phyloP scores from a whole-genome alignment of 2,888 invertebrate species.

The Drosophila vallismaia region DNA sequence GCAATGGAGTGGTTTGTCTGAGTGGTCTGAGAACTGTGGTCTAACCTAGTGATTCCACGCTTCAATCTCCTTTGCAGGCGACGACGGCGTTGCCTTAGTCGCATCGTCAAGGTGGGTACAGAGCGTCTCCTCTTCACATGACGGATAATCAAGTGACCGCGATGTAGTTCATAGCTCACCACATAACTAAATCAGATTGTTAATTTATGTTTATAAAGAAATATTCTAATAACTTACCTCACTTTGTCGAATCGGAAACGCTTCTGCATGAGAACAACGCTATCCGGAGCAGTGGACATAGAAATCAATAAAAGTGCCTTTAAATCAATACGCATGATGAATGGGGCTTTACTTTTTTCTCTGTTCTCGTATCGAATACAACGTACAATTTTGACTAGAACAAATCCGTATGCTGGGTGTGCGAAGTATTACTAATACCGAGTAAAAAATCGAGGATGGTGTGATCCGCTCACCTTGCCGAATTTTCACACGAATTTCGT shows the following conservation, averaged over 20 bases:
- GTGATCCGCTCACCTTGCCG: neutral
- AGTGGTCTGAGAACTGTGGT: neutral
- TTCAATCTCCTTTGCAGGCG: neutral
- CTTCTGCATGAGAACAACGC: conserved; percentile 20
- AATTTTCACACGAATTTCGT: conserved; percentile 57
- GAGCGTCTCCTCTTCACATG: conserved; percentile 6
- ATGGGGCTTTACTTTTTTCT: neutral
- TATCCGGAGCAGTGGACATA: conserved; percentile 8
- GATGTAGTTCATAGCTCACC: conserved; percentile 41
- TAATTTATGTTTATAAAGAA: neutral
- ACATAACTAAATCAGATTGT: conserved; percentile 36
- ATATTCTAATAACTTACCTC: conserved; percentile 46
- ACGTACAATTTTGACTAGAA: conserved; percentile 45
- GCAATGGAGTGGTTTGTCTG: neutral
- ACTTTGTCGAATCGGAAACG: conserved; percentile 34
- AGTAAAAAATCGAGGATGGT: conserved; percentile 5
- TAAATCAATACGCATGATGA: conserved; percentile 44
- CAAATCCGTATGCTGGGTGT: neutral
- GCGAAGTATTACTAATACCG: neutral
- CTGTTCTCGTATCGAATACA: conserved; percentile 9
- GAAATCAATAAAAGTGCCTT: conserved; percentile 41
- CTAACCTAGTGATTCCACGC: neutral
- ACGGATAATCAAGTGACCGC: conserved; percentile 30
- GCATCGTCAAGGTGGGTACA: neutral
- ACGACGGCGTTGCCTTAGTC: neutral